These are phyloP conservation scores for Porites lobata DNA, from an alignment of 92 coral and sea anemone species.

Conservation along the genomic window DNA sequence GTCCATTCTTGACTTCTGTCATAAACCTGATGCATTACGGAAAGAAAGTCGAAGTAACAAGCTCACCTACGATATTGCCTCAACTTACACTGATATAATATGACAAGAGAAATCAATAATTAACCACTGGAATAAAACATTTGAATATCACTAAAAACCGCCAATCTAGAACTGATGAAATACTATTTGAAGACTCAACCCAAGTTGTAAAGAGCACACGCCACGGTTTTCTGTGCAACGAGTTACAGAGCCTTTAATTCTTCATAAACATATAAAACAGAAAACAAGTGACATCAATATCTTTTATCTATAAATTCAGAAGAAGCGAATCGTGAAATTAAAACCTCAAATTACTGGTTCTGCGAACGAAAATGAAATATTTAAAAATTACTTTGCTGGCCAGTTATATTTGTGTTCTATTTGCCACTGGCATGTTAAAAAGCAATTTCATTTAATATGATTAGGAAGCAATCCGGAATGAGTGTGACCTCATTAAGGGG, in stretches of 20 bases:
- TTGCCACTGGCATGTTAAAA: not conserved
- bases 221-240: not conserved
- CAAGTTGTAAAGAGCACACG: not conserved
- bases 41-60: not conserved
- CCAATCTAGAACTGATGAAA: not conserved
- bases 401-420: not conserved
- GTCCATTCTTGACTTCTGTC: conserved; percentile 97
- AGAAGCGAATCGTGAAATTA: not conserved
- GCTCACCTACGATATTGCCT: not conserved
- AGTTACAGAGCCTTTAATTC: not conserved
- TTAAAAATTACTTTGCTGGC: conserved; percentile 9
- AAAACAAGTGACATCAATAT: not conserved
- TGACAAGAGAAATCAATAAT: conserved; percentile 44
- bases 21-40: conserved; percentile 78
- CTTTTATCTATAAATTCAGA: not conserved
- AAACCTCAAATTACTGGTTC: conserved; percentile 1
- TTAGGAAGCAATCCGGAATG: not conserved
- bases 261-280: not conserved
- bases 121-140: conserved; percentile 28
- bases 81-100: not conserved
- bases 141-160: conserved; percentile 27
- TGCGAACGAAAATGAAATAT: not conserved
- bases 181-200: not conserved
- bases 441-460: conserved; percentile 15
- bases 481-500: not conserved